Evolutionary conservation across 2,888 invertebrate genomes (phyloP).

Genomic region (Eumacrocentrus americanus): DNA sequence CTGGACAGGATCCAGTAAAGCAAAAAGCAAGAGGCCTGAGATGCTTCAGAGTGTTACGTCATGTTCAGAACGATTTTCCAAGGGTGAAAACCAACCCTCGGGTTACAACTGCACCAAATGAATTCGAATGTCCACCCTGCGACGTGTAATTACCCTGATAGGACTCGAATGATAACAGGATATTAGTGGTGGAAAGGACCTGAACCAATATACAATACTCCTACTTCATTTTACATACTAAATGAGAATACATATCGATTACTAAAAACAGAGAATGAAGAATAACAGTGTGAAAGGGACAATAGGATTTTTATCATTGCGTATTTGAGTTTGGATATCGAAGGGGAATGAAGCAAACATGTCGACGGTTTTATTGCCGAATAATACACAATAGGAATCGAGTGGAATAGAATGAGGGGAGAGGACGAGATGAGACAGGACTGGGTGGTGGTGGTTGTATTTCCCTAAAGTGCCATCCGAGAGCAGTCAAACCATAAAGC

Average conservation of each 20-base stretch:
- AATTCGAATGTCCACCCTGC: constrained; percentile 57
- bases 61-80: constrained; percentile 59
- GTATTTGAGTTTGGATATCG: neutral
- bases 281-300: too few species aligned
- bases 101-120: constrained; percentile 45
- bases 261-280: too few species aligned
- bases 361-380: constrained; percentile 49
- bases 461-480: constrained; percentile 61
- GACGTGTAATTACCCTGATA: constrained; percentile 49
- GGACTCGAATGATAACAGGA: constrained; percentile 36
- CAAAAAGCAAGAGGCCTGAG: constrained; percentile 49
- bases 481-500: constrained; percentile 59
- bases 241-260: too few species aligned
- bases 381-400: constrained; percentile 52
- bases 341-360: neutral
- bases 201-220: too few species aligned
- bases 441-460: constrained; percentile 43
- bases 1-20: constrained; percentile 47
- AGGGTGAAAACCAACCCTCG: constrained; percentile 32
- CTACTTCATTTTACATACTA: too few species aligned
- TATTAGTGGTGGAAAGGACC: too few species aligned
- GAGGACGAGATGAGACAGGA: neutral
- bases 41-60: constrained; percentile 59
- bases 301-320: too few species aligned
- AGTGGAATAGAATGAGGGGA: constrained; percentile 8